These are phyloP conservation scores for Mimachlamys varia DNA, from an alignment of 2,888 invertebrate species.

Conservation along the genomic window DNA sequence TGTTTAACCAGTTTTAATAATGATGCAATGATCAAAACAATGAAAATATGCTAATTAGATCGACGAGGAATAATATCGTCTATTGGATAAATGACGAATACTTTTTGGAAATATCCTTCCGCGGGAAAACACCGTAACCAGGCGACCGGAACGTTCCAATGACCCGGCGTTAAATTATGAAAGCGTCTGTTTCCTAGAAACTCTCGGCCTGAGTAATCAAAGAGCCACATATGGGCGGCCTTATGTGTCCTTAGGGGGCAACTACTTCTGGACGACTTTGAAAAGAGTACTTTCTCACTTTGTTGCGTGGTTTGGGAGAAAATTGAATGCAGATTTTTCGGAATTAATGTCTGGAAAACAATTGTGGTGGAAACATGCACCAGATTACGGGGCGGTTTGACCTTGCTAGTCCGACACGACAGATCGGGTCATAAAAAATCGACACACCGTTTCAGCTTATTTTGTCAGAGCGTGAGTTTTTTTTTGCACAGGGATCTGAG, in stretches of 20 bases:
- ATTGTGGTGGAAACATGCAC: background rate
- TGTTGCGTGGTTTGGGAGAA: background rate
- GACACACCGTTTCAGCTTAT: background rate
- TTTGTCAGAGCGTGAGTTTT: background rate
- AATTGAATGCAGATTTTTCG: constrained; percentile 18
- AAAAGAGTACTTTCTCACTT: constrained; percentile 26
- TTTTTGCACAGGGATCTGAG: too few relatives aligned
- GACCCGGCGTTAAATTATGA: constrained; percentile 26
- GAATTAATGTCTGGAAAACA: background rate
- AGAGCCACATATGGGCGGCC: constrained; percentile 12
- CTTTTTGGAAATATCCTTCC: background rate
- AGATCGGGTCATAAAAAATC: background rate
- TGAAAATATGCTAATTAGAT: background rate
- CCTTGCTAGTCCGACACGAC: background rate
- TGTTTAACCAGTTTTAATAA: background rate
- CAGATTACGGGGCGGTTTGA: background rate
- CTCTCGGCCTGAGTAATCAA: background rate
- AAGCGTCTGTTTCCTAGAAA: constrained; percentile 25
- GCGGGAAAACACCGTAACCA: background rate
- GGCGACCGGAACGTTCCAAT: background rate
- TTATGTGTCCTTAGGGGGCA: constrained; percentile 15
- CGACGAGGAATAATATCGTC: background rate
- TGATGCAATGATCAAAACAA: background rate
- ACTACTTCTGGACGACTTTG: constrained; percentile 19
- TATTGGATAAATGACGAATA: background rate